Base-by-base conservation (phyloP, 1,140 invertebrate species). In the Papilio machaon region DNA sequence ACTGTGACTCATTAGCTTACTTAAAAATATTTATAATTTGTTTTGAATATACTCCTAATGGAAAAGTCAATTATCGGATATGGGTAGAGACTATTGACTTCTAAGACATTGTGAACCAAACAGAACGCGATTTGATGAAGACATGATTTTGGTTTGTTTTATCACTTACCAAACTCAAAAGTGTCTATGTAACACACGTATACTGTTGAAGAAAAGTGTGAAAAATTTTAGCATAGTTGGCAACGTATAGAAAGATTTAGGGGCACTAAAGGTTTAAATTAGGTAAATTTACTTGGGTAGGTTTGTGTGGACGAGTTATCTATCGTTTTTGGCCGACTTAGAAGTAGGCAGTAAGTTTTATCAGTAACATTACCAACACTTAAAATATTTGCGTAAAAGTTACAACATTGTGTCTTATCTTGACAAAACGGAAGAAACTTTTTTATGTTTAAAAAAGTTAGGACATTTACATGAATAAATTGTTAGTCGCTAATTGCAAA, bases 11-110 rank as follows among this genome's bases (percentile, higher is more conserved):
- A 70, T 70, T 70, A 35, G 64, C 23, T 35, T 70, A 38, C 30
- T 70, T 70, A 70, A 70, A 64, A 64, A 70, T 70, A 35, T 70
- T 11, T 70, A 23, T 60, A 35, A 70, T 38, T 70, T 70, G 64
- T 70, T 70, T 70, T 35, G 13, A 70, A 70, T 35, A 70, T 8
- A 70, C 11, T 70, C n/a, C 2, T 70, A 38, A 70, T 70, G 64
- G 15, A 5, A 2, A 13, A 70, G 30, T 70, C 64, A 70, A 70
- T 70, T 70, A 70, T 15, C 30, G 64, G 38, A 64, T 2, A 64
- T 38, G 30, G 64, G 30, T 30, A 35, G 30, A 70, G 10, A 15
- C 30, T 35, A 70, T 38, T 38, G 64, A 38, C 10, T 6, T 35
- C 11, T 70, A 70, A 60, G 6, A 70, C 1, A 35, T 43, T 43